Evolutionary conservation across 2,113 vertebrate genomes (phyloP).

Genomic region (Sylvilagus bachmani): DNA sequence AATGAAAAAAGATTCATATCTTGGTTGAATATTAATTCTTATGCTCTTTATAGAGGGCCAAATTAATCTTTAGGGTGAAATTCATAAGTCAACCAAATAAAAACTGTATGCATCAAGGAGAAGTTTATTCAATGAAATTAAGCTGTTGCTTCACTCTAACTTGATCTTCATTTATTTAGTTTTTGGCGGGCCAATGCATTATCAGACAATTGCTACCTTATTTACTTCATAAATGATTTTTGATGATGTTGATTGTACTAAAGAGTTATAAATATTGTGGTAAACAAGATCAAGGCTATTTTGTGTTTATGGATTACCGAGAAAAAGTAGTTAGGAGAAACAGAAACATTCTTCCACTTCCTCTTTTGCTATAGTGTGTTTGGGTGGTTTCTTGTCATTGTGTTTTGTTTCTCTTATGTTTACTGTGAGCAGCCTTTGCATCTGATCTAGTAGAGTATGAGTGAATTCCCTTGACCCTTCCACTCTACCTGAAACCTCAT

Average conservation of each 20-base stretch:
- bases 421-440: neutral
- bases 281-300: conserved; percentile 4
- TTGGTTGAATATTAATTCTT: conserved; percentile 81
- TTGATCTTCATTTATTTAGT: conserved; percentile 68
- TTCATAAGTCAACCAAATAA: conserved; percentile 69
- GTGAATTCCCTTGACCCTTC: neutral
- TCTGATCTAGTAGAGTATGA: neutral
- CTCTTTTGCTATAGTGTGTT: neutral
- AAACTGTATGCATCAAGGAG: conserved; percentile 41
- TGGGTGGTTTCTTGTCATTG: neutral
- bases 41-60: conserved; percentile 59
- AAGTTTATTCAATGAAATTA: conserved; percentile 52
- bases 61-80: conserved; percentile 78
- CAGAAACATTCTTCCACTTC: neutral
- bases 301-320: neutral
- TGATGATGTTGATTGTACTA: neutral
- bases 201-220: conserved; percentile 44
- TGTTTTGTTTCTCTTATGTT: neutral
- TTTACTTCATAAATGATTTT: conserved; percentile 60
- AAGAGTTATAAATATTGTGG: neutral
- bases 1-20: conserved; percentile 75
- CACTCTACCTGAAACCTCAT: neutral
- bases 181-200: conserved; percentile 16
- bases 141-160: conserved; percentile 52
- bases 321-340: neutral